These are phyloP conservation scores for Ambastaia sidthimunki DNA, from an alignment of 2,797 vertebrate species.

Conservation along the genomic window DNA sequence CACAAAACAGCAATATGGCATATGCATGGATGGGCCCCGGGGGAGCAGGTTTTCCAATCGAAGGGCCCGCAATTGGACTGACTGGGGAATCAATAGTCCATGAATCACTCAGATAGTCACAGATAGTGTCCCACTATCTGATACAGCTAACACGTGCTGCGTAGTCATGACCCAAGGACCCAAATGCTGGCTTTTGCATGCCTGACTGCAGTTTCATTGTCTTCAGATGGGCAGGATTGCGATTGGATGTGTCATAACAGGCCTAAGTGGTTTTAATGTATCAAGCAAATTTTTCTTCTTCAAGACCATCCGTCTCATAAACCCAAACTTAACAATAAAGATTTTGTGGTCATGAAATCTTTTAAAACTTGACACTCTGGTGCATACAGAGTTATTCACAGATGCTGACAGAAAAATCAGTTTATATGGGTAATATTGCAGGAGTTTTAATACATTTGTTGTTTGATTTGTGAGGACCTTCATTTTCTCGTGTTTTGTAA, in stretches of 20 bases:
- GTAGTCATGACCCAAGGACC: constrained; percentile 16
- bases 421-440: background rate
- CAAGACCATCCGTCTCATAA: background rate
- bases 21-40: constrained; percentile 41
- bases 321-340: background rate
- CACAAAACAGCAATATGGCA: constrained; percentile 38
- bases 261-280: constrained; percentile 16
- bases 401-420: background rate
- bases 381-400: background rate
- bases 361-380: background rate
- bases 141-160: background rate
- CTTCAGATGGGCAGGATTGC: constrained; percentile 9
- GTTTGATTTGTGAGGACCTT: background rate
- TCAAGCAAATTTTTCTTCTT: background rate
- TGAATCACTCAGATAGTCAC: constrained; percentile 44
- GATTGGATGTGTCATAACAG: constrained; percentile 23
- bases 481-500: background rate
- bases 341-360: background rate
- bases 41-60: constrained; percentile 49
- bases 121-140: constrained; percentile 27
- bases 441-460: background rate
- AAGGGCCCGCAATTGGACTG: constrained; percentile 17
- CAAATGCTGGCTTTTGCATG: background rate
- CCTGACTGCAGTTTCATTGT: constrained; percentile 25
- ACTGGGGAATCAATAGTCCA: constrained; percentile 48